Conservation (phyloP, 2,888 invertebrate genomes). For the Hyalella azteca region DNA sequence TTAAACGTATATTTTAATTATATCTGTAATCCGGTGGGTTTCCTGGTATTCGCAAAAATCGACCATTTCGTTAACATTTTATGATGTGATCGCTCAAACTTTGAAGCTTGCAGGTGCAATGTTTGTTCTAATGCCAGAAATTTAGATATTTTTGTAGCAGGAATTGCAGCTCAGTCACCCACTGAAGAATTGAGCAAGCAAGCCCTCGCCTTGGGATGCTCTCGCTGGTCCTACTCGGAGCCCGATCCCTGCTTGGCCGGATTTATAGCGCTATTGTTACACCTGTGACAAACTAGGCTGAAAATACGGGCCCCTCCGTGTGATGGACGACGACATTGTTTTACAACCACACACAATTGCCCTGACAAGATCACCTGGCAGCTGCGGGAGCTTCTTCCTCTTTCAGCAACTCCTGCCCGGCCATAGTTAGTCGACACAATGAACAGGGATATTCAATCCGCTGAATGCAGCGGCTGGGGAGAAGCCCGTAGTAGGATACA, state of each 20-base stretch:
- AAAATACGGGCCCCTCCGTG: conserved; percentile 4
- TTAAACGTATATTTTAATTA: too few relatives aligned
- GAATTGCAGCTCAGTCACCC: too few relatives aligned
- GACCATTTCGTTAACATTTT: too few relatives aligned
- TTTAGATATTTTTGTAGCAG: too few relatives aligned
- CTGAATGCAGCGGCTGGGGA: background rate
- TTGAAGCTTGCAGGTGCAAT: too few relatives aligned
- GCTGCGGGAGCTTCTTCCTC: background rate
- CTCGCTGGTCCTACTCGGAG: background rate
- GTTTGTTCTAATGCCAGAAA: too few relatives aligned
- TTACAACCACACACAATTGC: conserved; percentile 13
- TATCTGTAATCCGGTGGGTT: too few relatives aligned
- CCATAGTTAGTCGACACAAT: too few relatives aligned
- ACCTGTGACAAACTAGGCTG: conserved; percentile 6
- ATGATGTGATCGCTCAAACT: too few relatives aligned
- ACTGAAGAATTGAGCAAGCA: too few relatives aligned
- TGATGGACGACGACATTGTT: conserved; percentile 21
- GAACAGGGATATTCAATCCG: background rate
- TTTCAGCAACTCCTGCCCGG: background rate
- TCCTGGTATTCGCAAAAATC: too few relatives aligned
- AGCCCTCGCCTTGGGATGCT: too few relatives aligned
- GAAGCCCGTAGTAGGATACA: background rate
- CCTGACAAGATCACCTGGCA: background rate
- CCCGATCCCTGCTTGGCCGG: background rate
- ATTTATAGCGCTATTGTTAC: conserved; percentile 7